A percentile compares a stretch with the other conserved stretches of the same genome.
These are phyloP conservation scores for Gonatopus flavifemur DNA, from an alignment of 1,140 invertebrate species.

Conservation along the genomic window DNA sequence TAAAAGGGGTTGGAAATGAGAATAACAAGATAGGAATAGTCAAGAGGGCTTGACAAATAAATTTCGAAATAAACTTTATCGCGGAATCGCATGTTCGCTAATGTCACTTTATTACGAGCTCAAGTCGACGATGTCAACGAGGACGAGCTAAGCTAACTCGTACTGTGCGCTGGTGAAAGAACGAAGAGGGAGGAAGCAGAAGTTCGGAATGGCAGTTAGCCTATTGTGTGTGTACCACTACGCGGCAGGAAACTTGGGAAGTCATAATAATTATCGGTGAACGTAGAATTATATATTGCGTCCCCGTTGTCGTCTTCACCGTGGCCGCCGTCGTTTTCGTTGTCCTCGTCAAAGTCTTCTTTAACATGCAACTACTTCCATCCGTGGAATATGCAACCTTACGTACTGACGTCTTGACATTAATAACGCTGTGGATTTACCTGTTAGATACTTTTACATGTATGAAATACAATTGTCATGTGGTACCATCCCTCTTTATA, in stretches of 20 bases:
- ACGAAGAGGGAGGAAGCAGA: conserved; percentile 19
- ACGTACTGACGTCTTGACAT: conserved; percentile 40
- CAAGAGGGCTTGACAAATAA: conserved; percentile 36
- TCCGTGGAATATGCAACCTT: conserved; percentile 36
- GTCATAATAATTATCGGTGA: conserved; percentile 57
- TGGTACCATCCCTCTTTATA: conserved; percentile 32
- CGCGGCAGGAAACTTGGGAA: conserved; percentile 44
- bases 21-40: not conserved
- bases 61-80: conserved; percentile 56
- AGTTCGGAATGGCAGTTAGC: conserved; percentile 38
- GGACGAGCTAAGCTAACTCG: conserved; percentile 17
- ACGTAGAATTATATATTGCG: conserved; percentile 55
- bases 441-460: conserved; percentile 18
- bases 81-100: conserved; percentile 52
- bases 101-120: conserved; percentile 53
- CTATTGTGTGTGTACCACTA: conserved; percentile 34
- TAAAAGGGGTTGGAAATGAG: conserved; percentile 6
- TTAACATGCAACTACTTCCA: conserved; percentile 39
- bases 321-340: conserved; percentile 1
- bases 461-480: conserved; percentile 23
- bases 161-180: conserved; percentile 18
- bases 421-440: conserved; percentile 39
- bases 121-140: conserved; percentile 24
- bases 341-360: not conserved
- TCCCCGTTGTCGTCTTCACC: conserved; percentile 16